These are phyloP conservation scores for Rhabdomys pumilio DNA, from an alignment of 2,797 vertebrate species.

Conservation along the genomic window DNA sequence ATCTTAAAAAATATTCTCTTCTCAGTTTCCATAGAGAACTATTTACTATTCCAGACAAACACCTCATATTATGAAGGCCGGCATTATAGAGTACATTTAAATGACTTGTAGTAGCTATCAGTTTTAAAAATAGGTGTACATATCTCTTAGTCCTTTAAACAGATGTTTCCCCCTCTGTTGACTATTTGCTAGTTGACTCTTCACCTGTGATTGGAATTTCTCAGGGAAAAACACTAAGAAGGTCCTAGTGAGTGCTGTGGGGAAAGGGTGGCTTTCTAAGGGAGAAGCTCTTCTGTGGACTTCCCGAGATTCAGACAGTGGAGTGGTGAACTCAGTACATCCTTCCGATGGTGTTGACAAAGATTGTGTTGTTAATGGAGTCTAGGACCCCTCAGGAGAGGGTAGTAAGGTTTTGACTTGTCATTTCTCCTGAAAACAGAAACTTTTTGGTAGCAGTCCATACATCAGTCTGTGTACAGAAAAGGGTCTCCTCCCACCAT, in stretches of 20 bases:
- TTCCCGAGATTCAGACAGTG: not conserved
- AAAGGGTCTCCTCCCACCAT: slow-evolving; percentile 21
- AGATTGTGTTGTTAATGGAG: not conserved
- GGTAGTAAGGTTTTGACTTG: not conserved
- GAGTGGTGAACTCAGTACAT: not conserved
- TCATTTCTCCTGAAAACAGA: slow-evolving; percentile 37
- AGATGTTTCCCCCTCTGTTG: not conserved
- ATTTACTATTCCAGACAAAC: not conserved
- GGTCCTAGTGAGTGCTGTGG: not conserved
- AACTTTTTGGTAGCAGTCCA: slow-evolving; percentile 33
- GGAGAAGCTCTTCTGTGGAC: not conserved
- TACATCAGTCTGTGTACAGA: not conserved
- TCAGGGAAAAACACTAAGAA: not conserved
- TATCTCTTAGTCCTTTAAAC: not conserved
- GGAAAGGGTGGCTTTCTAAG: not conserved
- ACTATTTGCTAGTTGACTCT: not conserved
- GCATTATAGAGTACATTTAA: not conserved
- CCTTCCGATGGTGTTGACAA: not conserved
- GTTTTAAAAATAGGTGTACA: not conserved
- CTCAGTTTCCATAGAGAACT: slow-evolving; percentile 18
- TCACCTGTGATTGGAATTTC: not conserved
- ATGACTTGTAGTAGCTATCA: not conserved
- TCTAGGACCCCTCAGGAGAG: not conserved
- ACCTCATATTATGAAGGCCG: not conserved
- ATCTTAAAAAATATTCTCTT: not conserved